Percentiles rank a stretch among this genome's conserved stretches.
These are phyloP conservation scores for Falco berigora DNA, from an alignment of 2,797 vertebrate genomes.

Conservation along the genomic window DNA sequence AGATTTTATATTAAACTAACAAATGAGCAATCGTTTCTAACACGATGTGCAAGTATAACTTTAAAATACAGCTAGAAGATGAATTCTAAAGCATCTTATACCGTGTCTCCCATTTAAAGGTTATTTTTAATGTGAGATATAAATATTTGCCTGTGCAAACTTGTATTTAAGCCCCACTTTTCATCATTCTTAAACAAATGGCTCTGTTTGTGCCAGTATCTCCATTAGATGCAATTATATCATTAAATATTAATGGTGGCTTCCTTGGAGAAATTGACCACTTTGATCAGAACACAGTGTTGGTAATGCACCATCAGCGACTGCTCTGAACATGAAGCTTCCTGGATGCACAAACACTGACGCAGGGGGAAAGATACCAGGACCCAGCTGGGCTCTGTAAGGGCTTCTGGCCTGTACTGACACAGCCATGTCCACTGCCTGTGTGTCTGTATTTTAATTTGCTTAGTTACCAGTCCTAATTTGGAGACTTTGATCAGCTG, in stretches of 20 bases:
- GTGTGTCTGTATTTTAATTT: not conserved
- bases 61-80: not conserved
- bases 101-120: not conserved
- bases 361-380: not conserved
- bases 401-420: not conserved
- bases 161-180: conserved; percentile 2
- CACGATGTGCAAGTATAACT: not conserved
- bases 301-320: conserved; percentile 57
- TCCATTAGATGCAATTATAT: conserved; percentile 77
- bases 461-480: not conserved
- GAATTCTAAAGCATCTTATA: not conserved
- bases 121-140: conserved; percentile 12
- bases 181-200: conserved; percentile 15
- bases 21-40: not conserved
- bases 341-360: not conserved
- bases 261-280: conserved; percentile 56
- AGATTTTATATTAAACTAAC: not conserved
- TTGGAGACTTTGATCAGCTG: not conserved
- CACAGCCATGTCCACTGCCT: accelerated
- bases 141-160: conserved; percentile 47
- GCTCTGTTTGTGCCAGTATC: conserved; percentile 40
- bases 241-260: conserved; percentile 84
- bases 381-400: not conserved
- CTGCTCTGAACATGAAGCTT: not conserved
- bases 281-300: conserved; percentile 35